Evolutionary conservation across 30 jellyfish, hydroid and myxozoan genomes (phyloP), one percentile per base, ranked within the genome.

Genomic region (Chironex yamaguchii): DNA sequence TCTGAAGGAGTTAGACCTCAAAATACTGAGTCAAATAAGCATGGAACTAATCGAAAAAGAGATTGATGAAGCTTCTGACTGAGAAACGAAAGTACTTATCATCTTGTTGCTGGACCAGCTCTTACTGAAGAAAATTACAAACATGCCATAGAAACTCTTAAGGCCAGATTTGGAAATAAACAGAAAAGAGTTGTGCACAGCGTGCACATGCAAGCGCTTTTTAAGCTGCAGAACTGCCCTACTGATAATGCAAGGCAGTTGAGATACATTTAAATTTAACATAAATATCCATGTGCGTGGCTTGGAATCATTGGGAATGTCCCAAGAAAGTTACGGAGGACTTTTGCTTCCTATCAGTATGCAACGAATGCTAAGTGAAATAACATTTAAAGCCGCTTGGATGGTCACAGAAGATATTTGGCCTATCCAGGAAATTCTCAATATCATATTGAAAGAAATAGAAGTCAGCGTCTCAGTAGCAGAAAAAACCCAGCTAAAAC

Each of bases 231-330:
- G n/a, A n/a, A n/a, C n/a, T n/a, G n/a, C n/a, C n/a, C n/a, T 1
- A 75, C 50, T 50, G 87, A 75, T 1, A 75, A 49, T 14, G 76
- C 52, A 1, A 11, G 3, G 9, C 36, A 75, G 2, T 34, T 85
- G 9, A 29, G 95, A 36, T 29, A 25, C 52, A 62, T 87, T 48
- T 58, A n/a, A n/a, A 88, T n/a, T 76, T 63, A 79, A 25, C 6
- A 34, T 79, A 1, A 89, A 76, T 34, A 24, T 49, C 24, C 89
- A 87, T 28, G 76, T 87, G 11, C 26, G 81, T 29, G 76, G 93
- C 24, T 64, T 78, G 20, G 82, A 87, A 22, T 14, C 74, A 28
- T 29, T 87, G 22, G 93, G 81, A 21, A 42, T 76, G 53, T 17
- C 62, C 23, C 68, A 35, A 9, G 71, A 73, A 23, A 26, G 64